A percentile compares a stretch with the other conserved stretches of the same genome.
phyloP scores from a whole-genome alignment of 2,113 vertebrate species.

The Silurus meridionalis region DNA sequence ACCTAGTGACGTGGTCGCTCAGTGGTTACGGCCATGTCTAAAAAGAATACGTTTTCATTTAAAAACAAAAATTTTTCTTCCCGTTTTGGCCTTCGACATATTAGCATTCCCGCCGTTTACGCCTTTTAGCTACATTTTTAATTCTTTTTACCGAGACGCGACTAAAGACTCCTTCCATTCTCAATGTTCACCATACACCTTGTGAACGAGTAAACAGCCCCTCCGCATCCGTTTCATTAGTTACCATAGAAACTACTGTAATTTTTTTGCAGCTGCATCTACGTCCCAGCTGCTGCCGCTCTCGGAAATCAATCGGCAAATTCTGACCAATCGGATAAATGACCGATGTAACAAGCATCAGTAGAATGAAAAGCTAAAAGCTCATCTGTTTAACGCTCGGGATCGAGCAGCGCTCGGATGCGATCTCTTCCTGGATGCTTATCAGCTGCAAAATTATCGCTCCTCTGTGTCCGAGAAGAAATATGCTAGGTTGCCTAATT shows the following conservation, averaged over 20 bases:
- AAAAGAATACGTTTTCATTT: too few species aligned
- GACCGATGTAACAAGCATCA: background rate
- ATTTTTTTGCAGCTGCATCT: background rate
- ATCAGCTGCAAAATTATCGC: slow-evolving; percentile 64
- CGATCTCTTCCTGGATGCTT: background rate
- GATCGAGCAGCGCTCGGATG: background rate
- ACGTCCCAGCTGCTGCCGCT: background rate
- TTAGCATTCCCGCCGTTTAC: too few species aligned
- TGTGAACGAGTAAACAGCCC: too few species aligned
- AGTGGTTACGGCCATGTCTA: too few species aligned
- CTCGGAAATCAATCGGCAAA: background rate
- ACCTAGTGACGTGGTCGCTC: too few species aligned
- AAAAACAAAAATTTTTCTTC: background rate
- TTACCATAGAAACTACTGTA: background rate
- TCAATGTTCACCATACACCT: too few species aligned
- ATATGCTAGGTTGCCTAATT: slow-evolving; percentile 74
- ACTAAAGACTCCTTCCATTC: too few species aligned
- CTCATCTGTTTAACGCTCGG: background rate
- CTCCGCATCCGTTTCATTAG: too few species aligned
- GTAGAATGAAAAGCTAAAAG: background rate
- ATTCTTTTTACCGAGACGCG: too few species aligned
- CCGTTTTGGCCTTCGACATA: too few species aligned
- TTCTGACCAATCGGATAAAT: background rate
- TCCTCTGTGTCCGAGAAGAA: slow-evolving; percentile 57
- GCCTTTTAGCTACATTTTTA: too few species aligned